Evolutionary conservation across 2,888 invertebrate genomes (phyloP).

Genomic region (Himalopsyche japonica): DNA sequence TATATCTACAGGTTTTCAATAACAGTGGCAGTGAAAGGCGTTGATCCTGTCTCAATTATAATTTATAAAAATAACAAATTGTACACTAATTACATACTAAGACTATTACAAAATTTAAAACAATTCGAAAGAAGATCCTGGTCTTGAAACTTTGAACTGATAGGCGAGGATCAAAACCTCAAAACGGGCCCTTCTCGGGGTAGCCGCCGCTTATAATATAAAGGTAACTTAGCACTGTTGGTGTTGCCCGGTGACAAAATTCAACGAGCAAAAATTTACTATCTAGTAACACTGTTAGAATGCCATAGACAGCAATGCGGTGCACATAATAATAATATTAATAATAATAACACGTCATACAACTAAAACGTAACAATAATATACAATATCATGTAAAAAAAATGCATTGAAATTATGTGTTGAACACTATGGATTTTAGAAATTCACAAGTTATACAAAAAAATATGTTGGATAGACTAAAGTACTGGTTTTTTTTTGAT

Average conservation of each 20-base stretch:
- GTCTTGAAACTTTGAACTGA: slow-evolving; percentile 26
- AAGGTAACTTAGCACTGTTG: slow-evolving; percentile 41
- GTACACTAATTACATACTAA: background rate
- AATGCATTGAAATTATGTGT: slow-evolving; percentile 34
- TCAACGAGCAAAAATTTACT: slow-evolving; percentile 18
- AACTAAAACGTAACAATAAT: slow-evolving; percentile 26
- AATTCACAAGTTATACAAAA: slow-evolving; percentile 12
- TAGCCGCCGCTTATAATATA: slow-evolving; percentile 1
- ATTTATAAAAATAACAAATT: slow-evolving; percentile 7
- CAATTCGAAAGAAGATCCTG: slow-evolving; percentile 5
- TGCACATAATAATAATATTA: slow-evolving; percentile 17
- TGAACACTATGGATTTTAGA: slow-evolving; percentile 27
- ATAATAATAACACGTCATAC: slow-evolving; percentile 18
- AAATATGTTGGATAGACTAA: slow-evolving; percentile 6
- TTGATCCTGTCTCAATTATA: background rate
- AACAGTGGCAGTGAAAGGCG: slow-evolving; percentile 3
- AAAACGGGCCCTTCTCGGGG: background rate
- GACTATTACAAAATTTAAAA: slow-evolving; percentile 1
- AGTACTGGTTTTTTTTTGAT: slow-evolving; percentile 14
- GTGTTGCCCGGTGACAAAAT: slow-evolving; percentile 20
- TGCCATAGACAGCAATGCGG: slow-evolving; percentile 15
- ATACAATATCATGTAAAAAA: slow-evolving; percentile 21
- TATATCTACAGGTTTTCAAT: background rate
- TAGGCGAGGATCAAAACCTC: slow-evolving; percentile 3
- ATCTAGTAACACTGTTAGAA: slow-evolving; percentile 9